Percentiles rank a stretch among this genome's conserved stretches.
Evolutionary conservation across 1,140 invertebrate genomes (phyloP).

Genomic region (Melitaea cinxia): DNA sequence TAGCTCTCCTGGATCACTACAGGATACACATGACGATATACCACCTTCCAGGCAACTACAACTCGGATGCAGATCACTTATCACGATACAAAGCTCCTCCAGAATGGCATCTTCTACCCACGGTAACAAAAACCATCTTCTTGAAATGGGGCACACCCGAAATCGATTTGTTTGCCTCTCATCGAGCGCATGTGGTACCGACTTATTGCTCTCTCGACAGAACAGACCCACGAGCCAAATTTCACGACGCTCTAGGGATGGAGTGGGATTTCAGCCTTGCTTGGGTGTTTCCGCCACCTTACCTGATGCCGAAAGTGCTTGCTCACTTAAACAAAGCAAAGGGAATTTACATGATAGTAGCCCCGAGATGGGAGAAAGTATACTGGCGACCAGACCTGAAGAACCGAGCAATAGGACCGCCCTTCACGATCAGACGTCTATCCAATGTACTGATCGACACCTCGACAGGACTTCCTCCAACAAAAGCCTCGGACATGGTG

Average conservation of each 20-base stretch:
- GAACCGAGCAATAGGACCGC: conserved; percentile 38
- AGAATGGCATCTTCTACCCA: conserved; percentile 59
- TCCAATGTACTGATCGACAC: conserved; percentile 41
- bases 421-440: conserved; percentile 44
- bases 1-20: background rate
- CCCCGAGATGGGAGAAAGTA: conserved; percentile 54
- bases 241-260: conserved; percentile 56
- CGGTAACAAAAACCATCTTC: conserved; percentile 41
- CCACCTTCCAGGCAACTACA: conserved; percentile 53
- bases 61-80: conserved; percentile 53
- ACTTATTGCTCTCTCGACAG: conserved; percentile 40
- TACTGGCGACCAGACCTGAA: conserved; percentile 61
- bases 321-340: conserved; percentile 45
- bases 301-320: conserved; percentile 54
- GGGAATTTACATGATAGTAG: conserved; percentile 45
- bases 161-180: conserved; percentile 58
- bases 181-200: conserved; percentile 43
- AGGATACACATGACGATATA: conserved; percentile 43
- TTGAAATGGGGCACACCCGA: conserved; percentile 45
- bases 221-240: conserved; percentile 43
- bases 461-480: conserved; percentile 44
- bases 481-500: conserved; percentile 34
- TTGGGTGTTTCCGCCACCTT: conserved; percentile 64
- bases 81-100: conserved; percentile 45
- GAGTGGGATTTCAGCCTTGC: conserved; percentile 54